Conservation (phyloP, 2,888 invertebrate species). For the Limnephilus auricula region DNA sequence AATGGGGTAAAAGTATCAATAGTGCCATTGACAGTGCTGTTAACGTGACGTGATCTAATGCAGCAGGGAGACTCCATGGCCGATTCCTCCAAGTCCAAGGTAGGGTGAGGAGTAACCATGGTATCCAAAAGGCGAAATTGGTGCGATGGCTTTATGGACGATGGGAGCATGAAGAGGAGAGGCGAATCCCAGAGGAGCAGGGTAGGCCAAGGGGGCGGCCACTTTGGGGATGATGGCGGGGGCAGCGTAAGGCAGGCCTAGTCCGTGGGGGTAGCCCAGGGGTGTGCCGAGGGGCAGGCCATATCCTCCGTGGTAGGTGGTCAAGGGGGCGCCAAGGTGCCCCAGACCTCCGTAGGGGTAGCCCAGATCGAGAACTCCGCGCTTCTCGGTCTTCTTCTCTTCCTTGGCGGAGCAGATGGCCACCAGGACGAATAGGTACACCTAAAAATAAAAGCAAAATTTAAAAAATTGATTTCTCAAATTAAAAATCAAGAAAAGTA, state of each 20-base stretch:
- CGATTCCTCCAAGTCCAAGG: slow-evolving; percentile 52
- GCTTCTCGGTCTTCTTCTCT: slow-evolving; percentile 76
- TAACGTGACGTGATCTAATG: slow-evolving; percentile 50
- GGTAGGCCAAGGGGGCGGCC: slow-evolving; percentile 56
- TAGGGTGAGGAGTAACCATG: slow-evolving; percentile 60
- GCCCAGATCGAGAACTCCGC: slow-evolving; percentile 74
- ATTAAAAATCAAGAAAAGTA: background rate
- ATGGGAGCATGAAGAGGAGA: slow-evolving; percentile 60
- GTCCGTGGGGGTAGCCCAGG: slow-evolving; percentile 66
- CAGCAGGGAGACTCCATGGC: slow-evolving; percentile 56
- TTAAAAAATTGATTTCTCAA: background rate
- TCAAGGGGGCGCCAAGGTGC: slow-evolving; percentile 67
- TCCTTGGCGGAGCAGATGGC: slow-evolving; percentile 74
- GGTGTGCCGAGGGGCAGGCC: slow-evolving; percentile 42
- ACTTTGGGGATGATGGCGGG: slow-evolving; percentile 68
- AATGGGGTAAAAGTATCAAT: background rate
- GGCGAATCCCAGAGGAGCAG: slow-evolving; percentile 53
- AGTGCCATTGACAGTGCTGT: background rate
- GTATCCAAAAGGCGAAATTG: slow-evolving; percentile 61
- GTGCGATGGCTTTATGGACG: slow-evolving; percentile 63
- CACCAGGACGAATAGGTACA: slow-evolving; percentile 70
- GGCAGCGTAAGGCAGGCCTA: slow-evolving; percentile 74
- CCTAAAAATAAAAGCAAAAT: slow-evolving; percentile 41
- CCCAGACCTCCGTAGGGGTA: slow-evolving; percentile 69
- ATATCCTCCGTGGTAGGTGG: slow-evolving; percentile 49